Evolutionary conservation across 2,797 vertebrate genomes (phyloP), one percentile per base, ranked within the genome.

Genomic region (Falco cherrug): DNA sequence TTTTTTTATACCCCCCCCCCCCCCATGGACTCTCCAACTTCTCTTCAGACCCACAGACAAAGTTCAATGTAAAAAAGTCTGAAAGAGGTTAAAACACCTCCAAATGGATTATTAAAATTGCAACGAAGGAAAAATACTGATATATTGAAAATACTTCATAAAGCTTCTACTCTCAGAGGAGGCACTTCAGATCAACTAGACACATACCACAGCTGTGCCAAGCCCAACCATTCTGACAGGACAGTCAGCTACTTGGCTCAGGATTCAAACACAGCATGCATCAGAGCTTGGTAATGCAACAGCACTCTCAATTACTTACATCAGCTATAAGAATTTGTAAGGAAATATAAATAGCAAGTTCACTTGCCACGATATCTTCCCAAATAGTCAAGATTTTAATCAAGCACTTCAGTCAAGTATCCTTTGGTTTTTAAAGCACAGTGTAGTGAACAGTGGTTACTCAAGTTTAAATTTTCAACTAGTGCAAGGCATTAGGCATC

Each of bases 191-290:
- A 81, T 5, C 10, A 74, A 47, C 10, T 11, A 68, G 22, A 67
- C 20, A 70, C 3, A 31, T 4, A 53, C 8, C 4, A 3, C 18
- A 88, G 54, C 50, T 4, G 1, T 17, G 45, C 41, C 31, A 56
- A 87, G 78, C 50, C 28, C 15, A 68, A 57, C 6, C 20, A 45
- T 4, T 75, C 69, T 67, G 54, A 78, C 50, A 45, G 18, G 29
- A 31, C 53, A 85, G 18, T 8, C 39, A 28, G 25, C n/a, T 33
- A 3, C 39, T 16, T 0, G 39, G 61, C 14, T 94, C 63, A 90
- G 16, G 25, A 84, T 51, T 53, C 53, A 37, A 0, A 0, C 10
- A 45, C 12, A 47, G 28, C 0, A 0, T 1, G 14, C 0, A 0
- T 41, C 65, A 65, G 24, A 86, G 48, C 20, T 59, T 71, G 69